phyloP scores from a whole-genome alignment of 2,797 vertebrate genomes.

The Gorsachius magnificus region DNA sequence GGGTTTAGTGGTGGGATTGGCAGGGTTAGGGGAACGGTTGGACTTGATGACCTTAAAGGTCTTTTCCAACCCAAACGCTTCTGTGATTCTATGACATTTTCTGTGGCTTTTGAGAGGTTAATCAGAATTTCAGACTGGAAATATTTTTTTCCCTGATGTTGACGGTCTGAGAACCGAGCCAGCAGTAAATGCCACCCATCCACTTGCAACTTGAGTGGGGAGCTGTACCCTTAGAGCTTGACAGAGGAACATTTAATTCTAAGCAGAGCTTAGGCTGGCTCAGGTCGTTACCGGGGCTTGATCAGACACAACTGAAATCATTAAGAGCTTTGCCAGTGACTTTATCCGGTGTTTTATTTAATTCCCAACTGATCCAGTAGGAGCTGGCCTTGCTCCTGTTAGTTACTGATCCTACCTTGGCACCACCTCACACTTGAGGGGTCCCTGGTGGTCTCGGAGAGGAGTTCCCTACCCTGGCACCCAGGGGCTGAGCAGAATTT shows the following conservation, averaged over 20 bases:
- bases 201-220: not conserved
- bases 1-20: too few species aligned
- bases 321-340: not conserved
- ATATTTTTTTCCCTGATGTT: not conserved
- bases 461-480: fast-evolving
- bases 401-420: too few species aligned
- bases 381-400: not conserved
- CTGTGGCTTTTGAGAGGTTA: not conserved
- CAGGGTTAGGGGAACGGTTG: too few species aligned
- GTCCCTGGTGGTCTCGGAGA: not conserved
- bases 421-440: not conserved
- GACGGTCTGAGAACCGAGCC: not conserved
- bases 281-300: not conserved
- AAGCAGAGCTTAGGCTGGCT: not conserved
- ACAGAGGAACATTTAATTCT: not conserved
- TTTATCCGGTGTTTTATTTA: not conserved
- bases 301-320: not conserved
- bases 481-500: not conserved
- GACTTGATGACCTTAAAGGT: too few species aligned
- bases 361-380: not conserved
- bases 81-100: not conserved
- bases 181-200: not conserved
- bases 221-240: not conserved
- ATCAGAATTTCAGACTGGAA: not conserved
- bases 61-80: too few species aligned